Evolutionary conservation across 2,888 invertebrate species (phyloP).

Genomic region (Odontomyia ornata): DNA sequence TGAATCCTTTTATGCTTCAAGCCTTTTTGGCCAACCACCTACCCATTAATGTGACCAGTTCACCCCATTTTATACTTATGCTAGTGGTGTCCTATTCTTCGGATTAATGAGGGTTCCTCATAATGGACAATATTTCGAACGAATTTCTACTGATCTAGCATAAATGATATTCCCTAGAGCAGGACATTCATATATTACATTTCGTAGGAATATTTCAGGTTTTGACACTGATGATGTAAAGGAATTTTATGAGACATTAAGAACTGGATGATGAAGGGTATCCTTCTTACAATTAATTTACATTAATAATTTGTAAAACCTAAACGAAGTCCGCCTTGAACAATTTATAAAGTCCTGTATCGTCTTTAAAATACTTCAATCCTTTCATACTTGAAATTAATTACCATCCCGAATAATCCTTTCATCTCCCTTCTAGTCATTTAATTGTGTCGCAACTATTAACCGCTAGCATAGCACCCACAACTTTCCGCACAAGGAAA

Average conservation of each 20-base stretch:
- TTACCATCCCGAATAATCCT: no score
- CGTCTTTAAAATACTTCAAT: no score
- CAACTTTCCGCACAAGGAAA: background rate
- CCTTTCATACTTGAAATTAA: no score
- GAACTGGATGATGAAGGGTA: no score
- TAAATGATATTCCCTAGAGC: background rate
- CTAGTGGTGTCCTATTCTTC: background rate
- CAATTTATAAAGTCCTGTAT: no score
- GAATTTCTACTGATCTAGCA: background rate
- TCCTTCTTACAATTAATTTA: no score
- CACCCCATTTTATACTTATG: background rate
- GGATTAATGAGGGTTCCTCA: background rate
- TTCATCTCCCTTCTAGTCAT: no score
- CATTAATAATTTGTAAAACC: no score
- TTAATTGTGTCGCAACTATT: no score
- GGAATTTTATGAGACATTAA: background rate
- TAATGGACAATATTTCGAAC: background rate
- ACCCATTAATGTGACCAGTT: background rate
- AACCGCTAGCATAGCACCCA: no score
- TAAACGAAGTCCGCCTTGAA: no score
- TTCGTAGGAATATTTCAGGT: background rate
- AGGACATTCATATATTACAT: background rate
- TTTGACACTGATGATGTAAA: background rate
- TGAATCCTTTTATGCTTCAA: slow-evolving; percentile 1
- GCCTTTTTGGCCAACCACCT: background rate